phyloP scores from a whole-genome alignment of 2,113 vertebrate species.

The Pelvicachromis taeniatus region DNA sequence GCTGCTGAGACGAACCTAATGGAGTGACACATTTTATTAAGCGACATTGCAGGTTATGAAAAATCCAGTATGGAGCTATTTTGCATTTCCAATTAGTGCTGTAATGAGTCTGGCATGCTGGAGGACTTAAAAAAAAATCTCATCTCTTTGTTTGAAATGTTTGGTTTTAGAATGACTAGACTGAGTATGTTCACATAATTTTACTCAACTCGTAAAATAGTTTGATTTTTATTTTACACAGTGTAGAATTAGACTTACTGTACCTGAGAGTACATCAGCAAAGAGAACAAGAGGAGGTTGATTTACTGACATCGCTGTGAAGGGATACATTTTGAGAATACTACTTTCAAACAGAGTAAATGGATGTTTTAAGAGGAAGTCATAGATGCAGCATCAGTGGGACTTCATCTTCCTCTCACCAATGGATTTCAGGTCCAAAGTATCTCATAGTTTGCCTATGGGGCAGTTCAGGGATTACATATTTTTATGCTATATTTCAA shows the following conservation, averaged over 20 bases:
- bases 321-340: background rate
- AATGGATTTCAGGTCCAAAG: background rate
- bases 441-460: background rate
- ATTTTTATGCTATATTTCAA: background rate
- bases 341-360: background rate
- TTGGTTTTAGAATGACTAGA: background rate
- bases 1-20: background rate
- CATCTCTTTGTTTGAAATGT: background rate
- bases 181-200: background rate
- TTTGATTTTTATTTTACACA: background rate
- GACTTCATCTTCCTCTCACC: background rate
- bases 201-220: accelerated
- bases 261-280: background rate
- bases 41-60: background rate
- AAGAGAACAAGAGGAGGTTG: background rate
- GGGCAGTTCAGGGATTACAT: background rate
- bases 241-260: background rate
- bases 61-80: background rate
- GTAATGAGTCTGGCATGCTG: background rate
- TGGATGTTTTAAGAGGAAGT: background rate
- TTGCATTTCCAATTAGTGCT: background rate
- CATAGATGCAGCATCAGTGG: background rate
- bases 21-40: background rate
- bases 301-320: background rate
- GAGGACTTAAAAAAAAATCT: accelerated